Evolutionary conservation across 1,140 invertebrate species (phyloP).

Genomic region (Cydia fagiglandana): DNA sequence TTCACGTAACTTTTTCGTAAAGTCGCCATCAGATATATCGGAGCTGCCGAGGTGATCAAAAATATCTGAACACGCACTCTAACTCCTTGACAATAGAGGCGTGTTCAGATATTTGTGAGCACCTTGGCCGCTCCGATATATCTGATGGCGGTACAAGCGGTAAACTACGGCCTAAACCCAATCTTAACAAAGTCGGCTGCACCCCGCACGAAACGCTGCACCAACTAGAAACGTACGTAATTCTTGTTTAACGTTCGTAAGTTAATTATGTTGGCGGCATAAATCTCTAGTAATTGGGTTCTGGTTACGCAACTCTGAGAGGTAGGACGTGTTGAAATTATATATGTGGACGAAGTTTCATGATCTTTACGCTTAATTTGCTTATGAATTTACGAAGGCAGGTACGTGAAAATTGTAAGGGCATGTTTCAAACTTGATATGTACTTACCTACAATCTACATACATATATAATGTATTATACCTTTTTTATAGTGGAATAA

Average conservation of each 20-base stretch:
- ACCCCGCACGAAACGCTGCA: conserved; percentile 45
- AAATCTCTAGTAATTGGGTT: conserved; percentile 79
- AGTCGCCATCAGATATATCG: too few relatives aligned
- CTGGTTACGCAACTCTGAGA: conserved; percentile 76
- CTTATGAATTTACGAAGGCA: conserved; percentile 25
- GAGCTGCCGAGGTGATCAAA: too few relatives aligned
- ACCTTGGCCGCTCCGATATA: too few relatives aligned
- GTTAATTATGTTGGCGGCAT: conserved; percentile 77
- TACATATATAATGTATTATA: too few relatives aligned
- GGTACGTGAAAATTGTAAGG: not conserved
- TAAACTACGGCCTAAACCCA: not conserved
- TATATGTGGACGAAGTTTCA: conserved; percentile 74
- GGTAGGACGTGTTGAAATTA: conserved; percentile 76
- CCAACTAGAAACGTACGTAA: conserved; percentile 56
- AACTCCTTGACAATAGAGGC: too few relatives aligned
- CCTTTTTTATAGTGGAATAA: too few relatives aligned
- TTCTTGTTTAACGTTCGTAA: conserved; percentile 75
- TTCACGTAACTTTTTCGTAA: too few relatives aligned
- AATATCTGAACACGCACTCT: too few relatives aligned
- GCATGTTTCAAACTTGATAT: not conserved
- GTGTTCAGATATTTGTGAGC: too few relatives aligned
- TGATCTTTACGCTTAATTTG: conserved; percentile 55
- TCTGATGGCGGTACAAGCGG: not conserved
- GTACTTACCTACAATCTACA: too few relatives aligned
- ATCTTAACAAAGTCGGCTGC: conserved; percentile 28